Conservation (phyloP, 1,140 invertebrate species). For the Lepidurus apus region DNA sequence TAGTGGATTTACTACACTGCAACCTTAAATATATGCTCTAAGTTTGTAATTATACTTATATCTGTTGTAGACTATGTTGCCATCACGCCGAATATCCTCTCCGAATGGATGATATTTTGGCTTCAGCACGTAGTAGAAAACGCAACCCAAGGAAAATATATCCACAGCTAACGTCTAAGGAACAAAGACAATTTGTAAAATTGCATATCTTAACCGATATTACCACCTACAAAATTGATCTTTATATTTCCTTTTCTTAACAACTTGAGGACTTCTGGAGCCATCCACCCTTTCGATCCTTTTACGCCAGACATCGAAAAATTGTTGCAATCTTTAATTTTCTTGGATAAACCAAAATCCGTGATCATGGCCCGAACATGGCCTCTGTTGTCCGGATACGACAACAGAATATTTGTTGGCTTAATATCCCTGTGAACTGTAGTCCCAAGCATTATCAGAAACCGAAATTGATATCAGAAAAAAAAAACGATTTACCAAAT, state of each 20-base stretch:
- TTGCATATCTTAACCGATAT: background rate
- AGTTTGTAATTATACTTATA: slow-evolving; percentile 48
- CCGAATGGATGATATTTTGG: slow-evolving; percentile 90
- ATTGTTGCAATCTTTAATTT: slow-evolving; percentile 81
- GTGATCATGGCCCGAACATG: slow-evolving; percentile 91
- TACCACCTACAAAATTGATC: slow-evolving; percentile 33
- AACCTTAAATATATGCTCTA: too few relatives aligned
- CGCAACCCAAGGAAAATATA: slow-evolving; percentile 95
- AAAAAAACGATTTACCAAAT: slow-evolving; percentile 54
- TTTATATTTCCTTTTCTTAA: slow-evolving; percentile 30
- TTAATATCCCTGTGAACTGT: slow-evolving; percentile 95
- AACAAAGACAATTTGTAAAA: slow-evolving; percentile 41
- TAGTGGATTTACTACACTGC: too few relatives aligned
- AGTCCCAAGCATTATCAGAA: slow-evolving; percentile 39
- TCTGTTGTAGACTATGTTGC: slow-evolving; percentile 77
- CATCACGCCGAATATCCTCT: slow-evolving; percentile 76
- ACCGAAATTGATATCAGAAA: slow-evolving; percentile 28
- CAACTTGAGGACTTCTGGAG: slow-evolving; percentile 84
- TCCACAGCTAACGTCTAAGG: slow-evolving; percentile 87
- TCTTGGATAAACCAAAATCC: slow-evolving; percentile 97
- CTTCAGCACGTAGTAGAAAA: slow-evolving; percentile 93
- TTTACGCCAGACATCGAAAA: slow-evolving; percentile 72
- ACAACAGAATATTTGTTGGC: slow-evolving; percentile 93
- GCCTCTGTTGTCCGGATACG: slow-evolving; percentile 59
- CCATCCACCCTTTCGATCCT: slow-evolving; percentile 90